A percentile compares a stretch with the other conserved stretches of the same genome.
phyloP scores from a whole-genome alignment of 2,113 vertebrate genomes.

The Macquaria australasica region DNA sequence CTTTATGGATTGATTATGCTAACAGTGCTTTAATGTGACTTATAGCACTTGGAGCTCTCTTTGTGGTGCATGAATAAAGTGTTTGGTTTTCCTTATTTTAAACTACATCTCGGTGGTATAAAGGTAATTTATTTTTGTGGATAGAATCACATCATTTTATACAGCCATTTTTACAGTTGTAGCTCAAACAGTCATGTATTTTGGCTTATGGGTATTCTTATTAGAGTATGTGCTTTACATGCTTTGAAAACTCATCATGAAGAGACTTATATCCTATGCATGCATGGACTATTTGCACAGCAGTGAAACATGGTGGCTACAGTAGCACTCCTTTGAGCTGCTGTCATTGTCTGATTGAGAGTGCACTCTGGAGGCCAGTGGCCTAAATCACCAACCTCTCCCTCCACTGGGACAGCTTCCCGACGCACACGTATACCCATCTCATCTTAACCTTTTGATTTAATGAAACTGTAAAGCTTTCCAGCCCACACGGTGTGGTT shows the following conservation, averaged over 20 bases:
- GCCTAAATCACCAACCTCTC: conserved; percentile 53
- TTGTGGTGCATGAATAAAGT: conserved; percentile 13
- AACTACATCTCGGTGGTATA: not conserved
- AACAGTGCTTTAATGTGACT: conserved; percentile 10
- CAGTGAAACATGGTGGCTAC: not conserved
- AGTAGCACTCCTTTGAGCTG: conserved; percentile 11
- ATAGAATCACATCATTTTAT: not conserved
- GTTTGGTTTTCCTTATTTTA: not conserved
- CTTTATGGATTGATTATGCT: conserved; percentile 26
- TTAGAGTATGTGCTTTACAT: not conserved
- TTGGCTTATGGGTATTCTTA: not conserved
- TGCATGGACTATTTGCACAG: not conserved
- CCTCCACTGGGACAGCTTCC: conserved; percentile 20
- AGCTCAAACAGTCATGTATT: not conserved
- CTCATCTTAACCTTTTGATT: conserved; percentile 46
- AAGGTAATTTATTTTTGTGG: not conserved
- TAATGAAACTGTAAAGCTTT: conserved; percentile 43
- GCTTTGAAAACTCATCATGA: not conserved
- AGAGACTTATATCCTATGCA: not conserved
- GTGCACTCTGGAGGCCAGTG: conserved; percentile 24
- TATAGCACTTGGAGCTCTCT: conserved; percentile 4
- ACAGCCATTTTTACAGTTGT: not conserved
- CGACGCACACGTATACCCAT: conserved; percentile 29
- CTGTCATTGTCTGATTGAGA: conserved; percentile 45
- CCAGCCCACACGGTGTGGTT: not conserved